These are phyloP conservation scores for Drosophila recens DNA, from an alignment of 2,888 invertebrate genomes.

Conservation along the genomic window DNA sequence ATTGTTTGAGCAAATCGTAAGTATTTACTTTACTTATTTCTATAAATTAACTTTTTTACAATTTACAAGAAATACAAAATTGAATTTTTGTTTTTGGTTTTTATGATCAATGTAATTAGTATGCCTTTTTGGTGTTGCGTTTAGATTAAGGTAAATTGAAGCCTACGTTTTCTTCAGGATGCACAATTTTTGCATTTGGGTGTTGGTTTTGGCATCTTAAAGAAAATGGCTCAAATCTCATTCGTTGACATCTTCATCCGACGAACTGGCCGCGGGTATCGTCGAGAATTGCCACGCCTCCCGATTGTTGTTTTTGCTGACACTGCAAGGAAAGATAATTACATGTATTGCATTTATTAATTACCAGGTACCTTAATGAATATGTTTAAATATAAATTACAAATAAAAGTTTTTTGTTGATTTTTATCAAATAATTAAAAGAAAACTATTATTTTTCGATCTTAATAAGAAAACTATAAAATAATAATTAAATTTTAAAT, in stretches of 20 bases:
- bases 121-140: conserved; percentile 12
- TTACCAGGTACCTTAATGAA: too few species aligned
- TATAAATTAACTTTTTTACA: conserved; percentile 26
- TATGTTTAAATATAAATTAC: too few species aligned
- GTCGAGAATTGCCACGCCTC: conserved; percentile 88
- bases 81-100: conserved; percentile 7
- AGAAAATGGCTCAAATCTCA: conserved; percentile 86
- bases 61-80: conserved; percentile 23
- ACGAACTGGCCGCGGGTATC: conserved; percentile 87
- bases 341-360: conserved; percentile 67
- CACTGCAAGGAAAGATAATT: conserved; percentile 76
- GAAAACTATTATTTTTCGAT: too few species aligned
- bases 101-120: conserved; percentile 4
- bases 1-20: conserved; percentile 26
- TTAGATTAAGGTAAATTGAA: conserved; percentile 28
- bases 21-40: conserved; percentile 21
- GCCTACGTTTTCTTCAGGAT: conserved; percentile 78
- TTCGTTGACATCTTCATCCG: conserved; percentile 85
- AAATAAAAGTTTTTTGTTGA: too few species aligned
- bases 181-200: conserved; percentile 39
- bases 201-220: conserved; percentile 71
- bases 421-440: too few species aligned
- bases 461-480: too few species aligned
- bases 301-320: conserved; percentile 86
- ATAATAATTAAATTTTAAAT: too few species aligned